Evolutionary conservation across 1,140 invertebrate species (phyloP).

Genomic region (Stegodyphus dumicola): DNA sequence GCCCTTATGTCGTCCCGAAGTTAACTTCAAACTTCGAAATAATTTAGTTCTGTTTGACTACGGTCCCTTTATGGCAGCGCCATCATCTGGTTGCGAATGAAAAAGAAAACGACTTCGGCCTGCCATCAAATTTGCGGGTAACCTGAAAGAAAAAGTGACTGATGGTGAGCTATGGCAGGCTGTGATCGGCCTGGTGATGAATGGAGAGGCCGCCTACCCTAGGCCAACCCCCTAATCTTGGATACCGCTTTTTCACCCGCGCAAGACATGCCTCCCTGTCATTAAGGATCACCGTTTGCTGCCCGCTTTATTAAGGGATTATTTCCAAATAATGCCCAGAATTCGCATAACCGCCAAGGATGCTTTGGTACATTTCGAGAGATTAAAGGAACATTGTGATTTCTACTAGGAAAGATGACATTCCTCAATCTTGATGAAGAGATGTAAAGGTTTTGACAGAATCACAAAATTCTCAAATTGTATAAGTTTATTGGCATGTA

Average conservation of each 20-base stretch:
- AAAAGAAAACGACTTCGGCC: constrained; percentile 42
- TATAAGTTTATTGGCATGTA: too few species aligned
- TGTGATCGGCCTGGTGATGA: constrained; percentile 57
- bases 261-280: constrained; percentile 43
- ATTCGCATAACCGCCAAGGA: too few species aligned
- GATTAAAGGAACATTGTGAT: too few species aligned
- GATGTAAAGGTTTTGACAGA: too few species aligned
- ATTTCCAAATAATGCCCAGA: constrained; percentile 38
- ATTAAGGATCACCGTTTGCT: constrained; percentile 39
- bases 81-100: constrained; percentile 8
- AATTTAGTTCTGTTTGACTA: too few species aligned
- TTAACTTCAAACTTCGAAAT: too few species aligned
- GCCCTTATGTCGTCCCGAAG: too few species aligned
- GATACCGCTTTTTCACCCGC: constrained; percentile 55
- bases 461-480: too few species aligned
- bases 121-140: constrained; percentile 57
- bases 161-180: constrained; percentile 35
- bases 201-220: constrained; percentile 58
- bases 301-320: constrained; percentile 47
- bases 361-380: too few species aligned
- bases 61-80: not conserved
- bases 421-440: too few species aligned
- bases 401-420: too few species aligned
- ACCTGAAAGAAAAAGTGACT: constrained; percentile 35
- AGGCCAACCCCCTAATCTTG: constrained; percentile 55